A percentile compares a stretch with the other conserved stretches of the same genome.
Conservation (phyloP, 1,140 invertebrate genomes). For the Onthophagus taurus region DNA sequence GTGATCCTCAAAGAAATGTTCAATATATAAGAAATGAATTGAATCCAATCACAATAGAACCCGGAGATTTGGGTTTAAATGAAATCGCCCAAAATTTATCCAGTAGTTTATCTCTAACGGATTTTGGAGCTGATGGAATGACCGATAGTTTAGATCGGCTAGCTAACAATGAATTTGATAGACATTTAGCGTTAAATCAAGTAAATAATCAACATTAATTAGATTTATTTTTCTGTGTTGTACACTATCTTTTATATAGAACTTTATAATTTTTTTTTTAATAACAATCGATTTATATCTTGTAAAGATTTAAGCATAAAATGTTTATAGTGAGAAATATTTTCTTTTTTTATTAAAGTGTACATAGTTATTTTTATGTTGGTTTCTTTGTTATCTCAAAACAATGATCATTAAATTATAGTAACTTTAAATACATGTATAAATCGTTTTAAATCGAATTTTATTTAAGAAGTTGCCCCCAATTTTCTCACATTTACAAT, state of each 20-base stretch:
- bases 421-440: no score
- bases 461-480: no score
- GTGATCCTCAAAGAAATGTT: background rate
- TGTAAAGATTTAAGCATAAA: background rate
- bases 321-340: background rate
- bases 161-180: conserved; percentile 36
- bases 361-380: background rate
- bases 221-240: no score
- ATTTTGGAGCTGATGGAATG: conserved; percentile 32
- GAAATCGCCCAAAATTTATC: conserved; percentile 28
- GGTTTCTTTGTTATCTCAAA: no score
- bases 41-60: conserved; percentile 35
- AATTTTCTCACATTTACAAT: no score
- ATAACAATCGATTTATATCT: background rate
- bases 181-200: conserved; percentile 10
- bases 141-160: conserved; percentile 44
- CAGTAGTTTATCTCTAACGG: conserved; percentile 24
- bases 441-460: no score
- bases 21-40: conserved; percentile 29
- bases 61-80: conserved; percentile 31
- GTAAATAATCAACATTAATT: no score
- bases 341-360: conserved; percentile 1
- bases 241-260: background rate
- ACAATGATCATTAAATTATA: no score
- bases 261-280: background rate